A percentile compares a stretch with the other conserved stretches of the same genome.
phyloP scores from a whole-genome alignment of 2,888 invertebrate genomes.

The Blomia tropicalis region DNA sequence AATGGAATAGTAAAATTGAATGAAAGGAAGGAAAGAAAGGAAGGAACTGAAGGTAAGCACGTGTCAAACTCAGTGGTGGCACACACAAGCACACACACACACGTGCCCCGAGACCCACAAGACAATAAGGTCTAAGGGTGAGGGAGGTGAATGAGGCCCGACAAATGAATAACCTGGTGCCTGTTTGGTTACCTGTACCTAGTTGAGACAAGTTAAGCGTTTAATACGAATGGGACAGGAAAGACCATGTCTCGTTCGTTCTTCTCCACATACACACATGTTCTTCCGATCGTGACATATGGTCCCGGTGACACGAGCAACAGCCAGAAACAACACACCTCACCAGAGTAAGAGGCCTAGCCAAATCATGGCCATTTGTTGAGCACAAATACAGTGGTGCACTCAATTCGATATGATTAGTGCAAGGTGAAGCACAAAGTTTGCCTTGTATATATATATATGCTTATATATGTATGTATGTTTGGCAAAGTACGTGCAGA shows the following conservation, averaged over 20 bases:
- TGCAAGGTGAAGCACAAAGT: too few relatives aligned
- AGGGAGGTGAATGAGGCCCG: neutral
- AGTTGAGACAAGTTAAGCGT: slow-evolving; percentile 2
- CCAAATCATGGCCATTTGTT: too few relatives aligned
- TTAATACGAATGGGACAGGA: neutral
- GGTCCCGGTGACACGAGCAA: slow-evolving; percentile 4
- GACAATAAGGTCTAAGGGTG: neutral
- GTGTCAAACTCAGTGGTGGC: neutral
- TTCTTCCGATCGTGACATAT: slow-evolving; percentile 14
- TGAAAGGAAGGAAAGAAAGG: neutral
- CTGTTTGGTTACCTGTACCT: slow-evolving; percentile 10
- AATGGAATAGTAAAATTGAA: neutral
- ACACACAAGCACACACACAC: too few relatives aligned
- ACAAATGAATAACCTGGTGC: slow-evolving; percentile 11
- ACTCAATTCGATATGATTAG: too few relatives aligned
- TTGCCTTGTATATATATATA: too few relatives aligned
- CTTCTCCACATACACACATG: too few relatives aligned
- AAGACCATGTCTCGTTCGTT: too few relatives aligned
- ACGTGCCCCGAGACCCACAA: too few relatives aligned
- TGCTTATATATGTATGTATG: too few relatives aligned
- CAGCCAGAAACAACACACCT: neutral
- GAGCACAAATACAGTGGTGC: too few relatives aligned
- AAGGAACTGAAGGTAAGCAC: neutral
- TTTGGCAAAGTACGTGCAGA: too few relatives aligned
- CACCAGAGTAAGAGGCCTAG: neutral